Base-by-base conservation (phyloP, 2,888 invertebrate genomes). In the Ashinkailepas kermadecensis region DNA sequence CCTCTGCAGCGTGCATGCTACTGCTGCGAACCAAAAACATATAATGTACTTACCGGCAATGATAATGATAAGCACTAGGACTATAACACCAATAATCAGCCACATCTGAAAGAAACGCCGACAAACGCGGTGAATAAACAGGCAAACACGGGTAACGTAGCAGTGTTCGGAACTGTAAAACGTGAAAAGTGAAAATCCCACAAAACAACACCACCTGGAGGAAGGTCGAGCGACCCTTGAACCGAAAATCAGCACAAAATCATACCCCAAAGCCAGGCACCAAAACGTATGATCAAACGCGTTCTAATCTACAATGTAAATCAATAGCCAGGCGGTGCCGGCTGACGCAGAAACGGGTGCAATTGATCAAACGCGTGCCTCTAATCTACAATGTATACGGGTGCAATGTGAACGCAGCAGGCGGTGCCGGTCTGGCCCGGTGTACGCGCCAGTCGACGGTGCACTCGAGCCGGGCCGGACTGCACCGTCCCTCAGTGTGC, bases 11-110 rank as follows among this genome's bases (percentile, higher is more conserved):
- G 18, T 62, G 70, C 70, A 23, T 10, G 70, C 67, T 67, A 21
- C 23, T 39, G 18, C 39, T 15, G 70, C 39, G 15, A 70, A 59
- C 82, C 58, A 58, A 82, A 80, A 81, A 65, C 25, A 78, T 64
- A 39, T 81, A 83, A 78, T 56, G 57, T 25, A 91, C 92, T 92
- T 89, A 93, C 95, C 92, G 88, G 95, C 92, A 87, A 93, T 92
- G 86, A 95, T 93, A 88, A 94, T 93, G 88, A 95, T 89, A 87
- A 95, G 89, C 85, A 95, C 91, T 85, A 92, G 91, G 85, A 93
- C 94, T 87, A 95, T 94, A 85, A 93, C 93, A 86, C 95, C 94
- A 90, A 95, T 93, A 85, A 95, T 94, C 87, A 95, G 92, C 95
- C 95, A 95, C 95, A 95, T 95, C 91, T 89, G 86, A 21, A 85